Base-by-base conservation (phyloP, 2,888 invertebrate genomes). In the Synanthedon vespiformis region DNA sequence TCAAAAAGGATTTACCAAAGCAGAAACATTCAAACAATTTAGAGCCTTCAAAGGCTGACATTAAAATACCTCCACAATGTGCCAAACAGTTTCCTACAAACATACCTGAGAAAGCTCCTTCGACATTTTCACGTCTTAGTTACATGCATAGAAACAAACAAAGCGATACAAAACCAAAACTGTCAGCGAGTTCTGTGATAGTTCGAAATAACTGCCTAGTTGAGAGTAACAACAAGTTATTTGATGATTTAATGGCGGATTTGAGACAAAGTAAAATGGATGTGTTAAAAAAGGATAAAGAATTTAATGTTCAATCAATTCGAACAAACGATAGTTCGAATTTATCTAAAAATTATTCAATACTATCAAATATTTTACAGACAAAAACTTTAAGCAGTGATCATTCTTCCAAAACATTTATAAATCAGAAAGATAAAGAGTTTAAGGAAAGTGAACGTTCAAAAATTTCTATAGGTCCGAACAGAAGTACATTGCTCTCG, bases 71-170 rank as follows among this genome's bases (percentile, higher is more conserved):
- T 58, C 58, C 64, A 49, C 71, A 63, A 62, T 58, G 74, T 77
- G 72, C 75, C 72, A 81, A 80, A 80, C 65, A 60, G 60, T 52
- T 62, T 44, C 70, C 61, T 48, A 62, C 65, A 51, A 81, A 76
- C 62, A 80, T 76, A 61, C 64, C 64, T 8, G 81, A 82, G 40
- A 69, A 68, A 52, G 77, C 74, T 27, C 76, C 77, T 2, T 79
- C 84, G 53, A 87, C 87, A 2, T 87, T 86, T 61, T 68, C 86
- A 12, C 77, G 87, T 34, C 75, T 79, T 50, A 84, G 74, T 58
- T 87, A 85, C 57, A 72, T 82, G 71, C 82, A 84, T 58, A 86
- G 79, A 63, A 81, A 70, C 56, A 79, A 80, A 62, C 78, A 78
- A 60, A 64, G 55, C 34, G 78, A 80, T 52, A 58, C 58, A 4